Conservation (phyloP, 2,888 invertebrate genomes). For the Megaustenia siamemsis region DNA sequence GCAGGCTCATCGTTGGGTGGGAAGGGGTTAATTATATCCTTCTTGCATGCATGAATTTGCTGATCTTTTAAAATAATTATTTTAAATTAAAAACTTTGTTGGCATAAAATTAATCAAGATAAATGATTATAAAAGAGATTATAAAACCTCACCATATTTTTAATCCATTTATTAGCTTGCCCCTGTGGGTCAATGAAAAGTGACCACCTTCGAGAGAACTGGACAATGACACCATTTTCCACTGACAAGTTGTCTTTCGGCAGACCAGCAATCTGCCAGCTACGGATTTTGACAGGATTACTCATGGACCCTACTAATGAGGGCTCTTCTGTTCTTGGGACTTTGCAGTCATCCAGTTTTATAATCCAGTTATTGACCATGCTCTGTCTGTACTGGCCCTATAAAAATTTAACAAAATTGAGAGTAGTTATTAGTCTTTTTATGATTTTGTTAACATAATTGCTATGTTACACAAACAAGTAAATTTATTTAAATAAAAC, state of each 20-base stretch:
- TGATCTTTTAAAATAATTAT: too few species aligned
- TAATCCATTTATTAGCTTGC: conserved; percentile 81
- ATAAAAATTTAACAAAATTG: conserved; percentile 13
- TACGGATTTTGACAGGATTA: conserved; percentile 80
- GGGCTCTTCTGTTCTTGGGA: conserved; percentile 79
- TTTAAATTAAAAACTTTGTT: too few species aligned
- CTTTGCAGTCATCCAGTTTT: conserved; percentile 71
- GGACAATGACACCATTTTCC: conserved; percentile 81
- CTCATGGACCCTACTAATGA: conserved; percentile 77
- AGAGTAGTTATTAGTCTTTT: too few species aligned
- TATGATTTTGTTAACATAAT: too few species aligned
- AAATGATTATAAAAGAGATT: background rate
- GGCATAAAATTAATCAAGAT: too few species aligned
- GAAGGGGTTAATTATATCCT: too few species aligned
- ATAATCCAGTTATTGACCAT: conserved; percentile 78
- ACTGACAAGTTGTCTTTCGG: conserved; percentile 80
- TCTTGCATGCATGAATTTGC: too few species aligned
- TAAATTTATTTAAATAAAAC: too few species aligned
- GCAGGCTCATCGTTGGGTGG: too few species aligned
- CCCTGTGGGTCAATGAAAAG: conserved; percentile 81
- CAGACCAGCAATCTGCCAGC: conserved; percentile 81
- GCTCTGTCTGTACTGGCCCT: conserved; percentile 78
- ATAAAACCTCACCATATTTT: conserved; percentile 76
- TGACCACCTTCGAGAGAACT: conserved; percentile 79
- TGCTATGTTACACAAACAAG: too few species aligned